A percentile compares a stretch with the other conserved stretches of the same genome.
phyloP scores from a whole-genome alignment of 2,797 vertebrate species.

The Clarias fuscus region DNA sequence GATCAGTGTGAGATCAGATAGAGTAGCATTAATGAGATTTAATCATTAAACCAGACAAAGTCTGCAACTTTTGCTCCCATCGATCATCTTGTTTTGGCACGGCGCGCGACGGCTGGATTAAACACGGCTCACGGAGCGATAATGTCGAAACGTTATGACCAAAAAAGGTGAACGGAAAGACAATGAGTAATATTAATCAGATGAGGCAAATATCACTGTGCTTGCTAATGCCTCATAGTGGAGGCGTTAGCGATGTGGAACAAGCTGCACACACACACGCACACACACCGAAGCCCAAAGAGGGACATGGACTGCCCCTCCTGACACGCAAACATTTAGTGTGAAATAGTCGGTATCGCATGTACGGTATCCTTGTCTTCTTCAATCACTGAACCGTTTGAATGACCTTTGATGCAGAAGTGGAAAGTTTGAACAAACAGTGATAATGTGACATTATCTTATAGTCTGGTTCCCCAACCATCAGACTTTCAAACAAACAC shows the following conservation, averaged over 20 bases:
- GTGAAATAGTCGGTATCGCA: too few species aligned
- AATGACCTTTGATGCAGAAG: neutral
- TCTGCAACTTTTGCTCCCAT: neutral
- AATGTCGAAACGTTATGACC: neutral
- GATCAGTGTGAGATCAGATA: neutral
- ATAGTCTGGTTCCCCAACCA: neutral
- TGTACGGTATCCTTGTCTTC: neutral
- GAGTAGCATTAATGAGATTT: neutral
- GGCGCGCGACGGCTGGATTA: neutral
- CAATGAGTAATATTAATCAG: neutral
- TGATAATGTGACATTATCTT: neutral
- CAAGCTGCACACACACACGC: neutral
- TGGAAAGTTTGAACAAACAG: neutral
- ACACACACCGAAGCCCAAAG: neutral
- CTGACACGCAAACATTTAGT: too few species aligned
- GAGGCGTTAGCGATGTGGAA: neutral
- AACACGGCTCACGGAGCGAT: neutral
- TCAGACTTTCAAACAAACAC: neutral
- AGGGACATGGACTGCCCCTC: neutral
- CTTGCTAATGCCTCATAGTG: neutral
- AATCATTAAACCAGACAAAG: neutral
- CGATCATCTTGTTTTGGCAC: neutral
- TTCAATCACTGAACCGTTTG: neutral
- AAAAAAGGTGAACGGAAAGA: slow-evolving; percentile 9
- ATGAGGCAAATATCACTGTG: neutral